A percentile compares a stretch with the other conserved stretches of the same genome.
Evolutionary conservation across 2,113 vertebrate genomes (phyloP).

Genomic region (Psilopogon haemacephalus): DNA sequence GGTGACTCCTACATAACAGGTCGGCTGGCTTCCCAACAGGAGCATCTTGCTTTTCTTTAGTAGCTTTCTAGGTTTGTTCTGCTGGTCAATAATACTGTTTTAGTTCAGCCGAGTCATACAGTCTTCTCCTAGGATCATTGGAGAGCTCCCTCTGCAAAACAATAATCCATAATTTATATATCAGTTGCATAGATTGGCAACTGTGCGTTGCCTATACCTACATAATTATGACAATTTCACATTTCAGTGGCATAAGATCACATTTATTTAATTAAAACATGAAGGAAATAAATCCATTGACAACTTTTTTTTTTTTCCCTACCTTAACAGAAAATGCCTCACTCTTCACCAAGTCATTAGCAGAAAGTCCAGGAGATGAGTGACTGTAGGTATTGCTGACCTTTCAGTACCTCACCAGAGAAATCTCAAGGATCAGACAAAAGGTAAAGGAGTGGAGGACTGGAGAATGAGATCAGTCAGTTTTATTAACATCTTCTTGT

Average conservation of each 20-base stretch:
- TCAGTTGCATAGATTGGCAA: not conserved
- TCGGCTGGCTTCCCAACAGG: not conserved
- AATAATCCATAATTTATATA: not conserved
- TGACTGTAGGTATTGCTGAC: conserved; percentile 13
- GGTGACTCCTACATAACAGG: not conserved
- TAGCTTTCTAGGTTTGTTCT: not conserved
- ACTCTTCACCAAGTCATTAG: not conserved
- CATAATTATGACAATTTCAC: not conserved
- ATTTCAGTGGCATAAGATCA: not conserved
- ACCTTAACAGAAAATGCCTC: conserved; percentile 21
- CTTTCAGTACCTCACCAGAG: not conserved
- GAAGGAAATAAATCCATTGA: conserved; percentile 5
- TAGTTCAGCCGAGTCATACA: not conserved
- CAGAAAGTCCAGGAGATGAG: not conserved
- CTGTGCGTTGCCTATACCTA: not conserved
- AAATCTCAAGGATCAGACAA: not conserved
- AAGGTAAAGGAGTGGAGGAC: not conserved
- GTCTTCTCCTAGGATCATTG: not conserved
- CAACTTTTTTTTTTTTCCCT: not conserved
- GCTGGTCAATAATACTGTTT: not conserved
- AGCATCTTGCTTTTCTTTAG: not conserved
- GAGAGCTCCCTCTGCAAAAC: not conserved
- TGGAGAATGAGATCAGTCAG: not conserved
- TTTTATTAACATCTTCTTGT: not conserved
- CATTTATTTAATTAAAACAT: not conserved